These are phyloP conservation scores for Chiridota heheva DNA, from an alignment of 35 echinoderm and acorn worm species.

Conservation along the genomic window DNA sequence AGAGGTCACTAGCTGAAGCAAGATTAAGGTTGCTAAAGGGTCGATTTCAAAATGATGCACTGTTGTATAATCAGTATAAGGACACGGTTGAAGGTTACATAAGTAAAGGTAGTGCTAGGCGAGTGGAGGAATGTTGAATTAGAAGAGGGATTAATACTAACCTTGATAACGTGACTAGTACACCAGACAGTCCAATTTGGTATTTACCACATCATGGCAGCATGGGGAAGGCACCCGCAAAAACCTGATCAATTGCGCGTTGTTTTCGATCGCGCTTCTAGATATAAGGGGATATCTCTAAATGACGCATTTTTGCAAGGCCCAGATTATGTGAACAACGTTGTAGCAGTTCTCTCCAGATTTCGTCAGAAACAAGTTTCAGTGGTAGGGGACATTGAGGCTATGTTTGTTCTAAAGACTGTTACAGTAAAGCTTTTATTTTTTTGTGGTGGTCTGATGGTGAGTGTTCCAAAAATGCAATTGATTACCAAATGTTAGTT, in stretches of 20 bases:
- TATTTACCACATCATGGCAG: constrained; percentile 43
- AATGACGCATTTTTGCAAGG: constrained; percentile 45
- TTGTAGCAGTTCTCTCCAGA: constrained; percentile 40
- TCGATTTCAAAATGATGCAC: constrained; percentile 31
- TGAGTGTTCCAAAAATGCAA: constrained; percentile 5
- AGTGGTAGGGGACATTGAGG: constrained; percentile 58
- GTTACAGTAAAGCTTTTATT: constrained; percentile 21
- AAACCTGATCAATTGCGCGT: constrained; percentile 46
- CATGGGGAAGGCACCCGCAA: constrained; percentile 30
- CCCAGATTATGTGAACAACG: constrained; percentile 39
- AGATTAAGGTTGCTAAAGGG: constrained; percentile 49
- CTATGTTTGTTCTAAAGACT: constrained; percentile 49
- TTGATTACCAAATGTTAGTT: constrained; percentile 48
- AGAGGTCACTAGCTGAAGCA: constrained; percentile 25
- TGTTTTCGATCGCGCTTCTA: constrained; percentile 52
- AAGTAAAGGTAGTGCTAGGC: constrained; percentile 13
- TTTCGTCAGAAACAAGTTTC: constrained; percentile 34
- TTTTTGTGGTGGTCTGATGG: constrained; percentile 61
- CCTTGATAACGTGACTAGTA: not conserved
- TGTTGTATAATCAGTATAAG: constrained; percentile 50
- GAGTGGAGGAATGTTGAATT: too few species aligned
- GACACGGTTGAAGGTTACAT: constrained; percentile 40
- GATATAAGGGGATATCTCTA: constrained; percentile 32
- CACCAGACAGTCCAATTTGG: constrained; percentile 1
- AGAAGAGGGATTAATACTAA: too few species aligned